phyloP scores from a whole-genome alignment of 1,140 invertebrate species.

The Drosophila nasuta region DNA sequence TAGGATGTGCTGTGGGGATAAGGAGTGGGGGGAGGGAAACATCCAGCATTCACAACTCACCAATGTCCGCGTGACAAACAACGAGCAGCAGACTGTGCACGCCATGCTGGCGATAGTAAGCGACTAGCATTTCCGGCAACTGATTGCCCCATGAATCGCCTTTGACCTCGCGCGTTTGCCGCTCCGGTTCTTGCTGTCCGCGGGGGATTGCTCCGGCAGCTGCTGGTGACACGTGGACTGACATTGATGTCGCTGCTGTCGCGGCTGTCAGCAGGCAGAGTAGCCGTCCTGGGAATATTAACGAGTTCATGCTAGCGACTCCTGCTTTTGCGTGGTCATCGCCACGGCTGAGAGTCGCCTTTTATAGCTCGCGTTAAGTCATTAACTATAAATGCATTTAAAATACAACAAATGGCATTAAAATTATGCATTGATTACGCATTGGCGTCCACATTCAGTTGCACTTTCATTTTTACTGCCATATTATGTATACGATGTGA shows the following conservation, averaged over 20 bases:
- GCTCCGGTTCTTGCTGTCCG: conserved; percentile 29
- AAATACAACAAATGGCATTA: conserved; percentile 54
- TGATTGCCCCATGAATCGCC: conserved; percentile 68
- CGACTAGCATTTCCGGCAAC: conserved; percentile 80
- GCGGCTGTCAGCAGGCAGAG: conserved; percentile 27
- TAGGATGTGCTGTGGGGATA: not conserved
- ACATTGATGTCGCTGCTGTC: conserved; percentile 45
- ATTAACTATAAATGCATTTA: conserved; percentile 64
- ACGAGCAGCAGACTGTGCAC: conserved; percentile 76
- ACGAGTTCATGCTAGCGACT: conserved; percentile 66
- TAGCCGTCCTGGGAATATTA: conserved; percentile 65
- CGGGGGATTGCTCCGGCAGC: conserved; percentile 50
- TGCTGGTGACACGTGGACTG: conserved; percentile 63
- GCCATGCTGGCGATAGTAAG: conserved; percentile 79
- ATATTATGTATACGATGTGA: conserved; percentile 54
- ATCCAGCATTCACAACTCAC: conserved; percentile 51
- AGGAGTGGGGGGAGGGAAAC: not conserved
- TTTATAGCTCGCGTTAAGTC: conserved; percentile 51
- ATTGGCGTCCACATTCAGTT: conserved; percentile 14
- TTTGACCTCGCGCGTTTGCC: conserved; percentile 20
- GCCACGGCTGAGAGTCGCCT: conserved; percentile 36
- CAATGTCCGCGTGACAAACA: conserved; percentile 78
- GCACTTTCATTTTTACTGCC: conserved; percentile 14
- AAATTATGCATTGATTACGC: conserved; percentile 79
- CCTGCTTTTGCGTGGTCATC: conserved; percentile 44